phyloP scores from a whole-genome alignment of 2,113 vertebrate genomes.

The Murina feae region DNA sequence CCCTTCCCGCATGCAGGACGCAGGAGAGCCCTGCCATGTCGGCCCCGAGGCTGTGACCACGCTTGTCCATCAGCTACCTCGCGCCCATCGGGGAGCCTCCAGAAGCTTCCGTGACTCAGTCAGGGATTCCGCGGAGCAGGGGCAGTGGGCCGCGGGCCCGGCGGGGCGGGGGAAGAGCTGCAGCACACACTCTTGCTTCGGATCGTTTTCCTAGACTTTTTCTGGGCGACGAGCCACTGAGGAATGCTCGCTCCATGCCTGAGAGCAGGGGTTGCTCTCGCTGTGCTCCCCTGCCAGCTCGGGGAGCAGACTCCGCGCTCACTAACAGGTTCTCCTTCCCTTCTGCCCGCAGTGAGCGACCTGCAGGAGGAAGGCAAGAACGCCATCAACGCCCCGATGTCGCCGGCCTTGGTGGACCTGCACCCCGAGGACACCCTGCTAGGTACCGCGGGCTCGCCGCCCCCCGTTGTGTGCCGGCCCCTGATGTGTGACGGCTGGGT shows the following conservation, averaged over 20 bases:
- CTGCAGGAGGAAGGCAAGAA: constrained; percentile 96
- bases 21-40: no score
- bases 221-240: background rate
- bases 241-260: background rate
- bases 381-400: constrained; percentile 92
- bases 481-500: no score
- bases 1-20: background rate
- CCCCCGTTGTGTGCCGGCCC: no score
- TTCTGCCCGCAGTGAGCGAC: constrained; percentile 87
- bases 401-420: constrained; percentile 81
- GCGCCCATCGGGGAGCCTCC: background rate
- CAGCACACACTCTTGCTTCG: rapidly evolving
- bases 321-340: background rate
- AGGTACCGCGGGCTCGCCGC: constrained; percentile 78
- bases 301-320: rapidly evolving
- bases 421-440: constrained; percentile 92
- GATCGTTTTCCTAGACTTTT: background rate
- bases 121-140: background rate
- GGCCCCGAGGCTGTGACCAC: no score
- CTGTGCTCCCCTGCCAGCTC: rapidly evolving
- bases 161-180: rapidly evolving
- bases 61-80: background rate
- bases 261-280: no score
- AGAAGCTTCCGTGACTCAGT: background rate
- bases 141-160: background rate